phyloP scores from a whole-genome alignment of 2,797 vertebrate species.

The Rhodeus uyekii region DNA sequence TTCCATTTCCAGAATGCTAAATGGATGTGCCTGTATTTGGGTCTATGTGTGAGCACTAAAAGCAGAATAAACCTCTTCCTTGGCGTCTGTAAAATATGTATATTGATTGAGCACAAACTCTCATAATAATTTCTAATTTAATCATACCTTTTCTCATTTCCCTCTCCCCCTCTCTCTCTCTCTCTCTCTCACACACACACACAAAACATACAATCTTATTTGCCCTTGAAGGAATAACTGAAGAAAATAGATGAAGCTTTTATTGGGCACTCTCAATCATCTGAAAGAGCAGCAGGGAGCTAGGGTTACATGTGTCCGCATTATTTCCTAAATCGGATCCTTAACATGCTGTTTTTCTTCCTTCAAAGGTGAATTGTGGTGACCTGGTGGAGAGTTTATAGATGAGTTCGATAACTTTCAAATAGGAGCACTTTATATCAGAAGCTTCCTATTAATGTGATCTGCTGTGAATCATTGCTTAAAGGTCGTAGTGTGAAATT shows the following conservation, averaged over 20 bases:
- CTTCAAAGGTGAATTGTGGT: constrained; percentile 45
- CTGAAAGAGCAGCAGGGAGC: constrained; percentile 40
- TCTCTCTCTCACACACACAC: not conserved
- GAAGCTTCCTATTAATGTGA: constrained; percentile 43
- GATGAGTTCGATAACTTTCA: constrained; percentile 52
- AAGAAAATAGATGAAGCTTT: constrained; percentile 44
- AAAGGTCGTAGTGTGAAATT: constrained; percentile 2
- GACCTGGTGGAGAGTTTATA: constrained; percentile 42
- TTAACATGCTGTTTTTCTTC: constrained; percentile 45
- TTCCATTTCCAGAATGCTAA: constrained; percentile 1
- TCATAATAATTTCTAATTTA: constrained; percentile 48
- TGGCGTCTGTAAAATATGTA: constrained; percentile 40
- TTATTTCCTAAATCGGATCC: constrained; percentile 56
- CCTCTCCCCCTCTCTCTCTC: not conserved
- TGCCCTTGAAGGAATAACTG: constrained; percentile 34
- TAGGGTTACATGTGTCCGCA: constrained; percentile 43
- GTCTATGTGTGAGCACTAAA: constrained; percentile 40
- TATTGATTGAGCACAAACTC: constrained; percentile 42
- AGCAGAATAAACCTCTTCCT: constrained; percentile 40
- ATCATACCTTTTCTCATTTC: constrained; percentile 33
- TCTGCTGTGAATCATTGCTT: constrained; percentile 9
- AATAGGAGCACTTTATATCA: constrained; percentile 48
- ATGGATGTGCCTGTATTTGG: constrained; percentile 34
- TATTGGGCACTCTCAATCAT: constrained; percentile 46
- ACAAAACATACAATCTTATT: constrained; percentile 8